These are phyloP conservation scores for Yasuhikotakia modesta DNA, from an alignment of 2,797 vertebrate genomes.

Conservation along the genomic window DNA sequence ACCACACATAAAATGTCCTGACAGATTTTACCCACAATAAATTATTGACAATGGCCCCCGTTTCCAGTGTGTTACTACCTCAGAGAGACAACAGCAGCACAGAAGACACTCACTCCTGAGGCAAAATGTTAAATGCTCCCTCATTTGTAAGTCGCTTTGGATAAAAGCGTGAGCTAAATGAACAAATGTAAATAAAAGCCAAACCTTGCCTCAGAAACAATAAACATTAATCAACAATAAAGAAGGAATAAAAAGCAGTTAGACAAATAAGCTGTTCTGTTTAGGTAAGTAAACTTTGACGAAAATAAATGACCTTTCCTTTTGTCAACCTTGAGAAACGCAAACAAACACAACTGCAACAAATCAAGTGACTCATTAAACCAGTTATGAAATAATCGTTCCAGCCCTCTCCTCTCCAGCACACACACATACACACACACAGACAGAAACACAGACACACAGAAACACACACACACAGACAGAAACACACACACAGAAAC, in stretches of 20 bases:
- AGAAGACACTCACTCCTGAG: too few relatives aligned
- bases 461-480: background rate
- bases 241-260: background rate
- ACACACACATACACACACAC: background rate
- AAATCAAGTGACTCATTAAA: constrained; percentile 72
- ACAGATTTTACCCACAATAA: background rate
- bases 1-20: background rate
- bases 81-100: background rate
- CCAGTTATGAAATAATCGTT: constrained; percentile 56
- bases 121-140: too few relatives aligned
- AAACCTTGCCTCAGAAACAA: background rate
- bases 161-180: background rate
- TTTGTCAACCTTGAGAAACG: constrained; percentile 48
- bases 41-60: background rate
- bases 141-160: too few relatives aligned
- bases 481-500: background rate
- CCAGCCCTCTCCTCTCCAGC: background rate
- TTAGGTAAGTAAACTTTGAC: constrained; percentile 45
- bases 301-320: constrained; percentile 37
- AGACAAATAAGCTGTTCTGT: constrained; percentile 48
- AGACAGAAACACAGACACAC: background rate
- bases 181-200: background rate
- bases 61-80: background rate
- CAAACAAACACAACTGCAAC: constrained; percentile 62
- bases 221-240: constrained; percentile 12